Percentiles rank a stretch among this genome's conserved stretches.
Conservation (phyloP, 1,140 invertebrate genomes). For the Drosophila subobscura region DNA sequence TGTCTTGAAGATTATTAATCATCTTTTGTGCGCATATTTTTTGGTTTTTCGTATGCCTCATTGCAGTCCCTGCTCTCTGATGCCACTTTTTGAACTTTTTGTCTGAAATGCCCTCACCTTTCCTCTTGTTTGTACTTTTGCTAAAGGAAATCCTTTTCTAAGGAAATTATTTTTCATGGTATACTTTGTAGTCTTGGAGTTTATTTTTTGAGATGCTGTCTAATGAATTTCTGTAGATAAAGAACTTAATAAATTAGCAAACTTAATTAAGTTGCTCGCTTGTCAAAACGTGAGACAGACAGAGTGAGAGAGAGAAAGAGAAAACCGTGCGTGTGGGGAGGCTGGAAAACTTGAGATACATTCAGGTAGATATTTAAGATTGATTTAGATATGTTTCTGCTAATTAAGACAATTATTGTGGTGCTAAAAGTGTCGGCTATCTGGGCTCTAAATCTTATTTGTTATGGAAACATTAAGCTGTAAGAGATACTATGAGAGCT, state of each 20-base stretch:
- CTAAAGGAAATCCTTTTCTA: conserved; percentile 64
- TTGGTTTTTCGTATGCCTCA: conserved; percentile 66
- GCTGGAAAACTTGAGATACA: not conserved
- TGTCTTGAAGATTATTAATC: conserved; percentile 74
- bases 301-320: too few species aligned
- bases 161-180: conserved; percentile 47
- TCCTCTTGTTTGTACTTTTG: not conserved
- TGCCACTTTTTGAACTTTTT: conserved; percentile 57
- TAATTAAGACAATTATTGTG: conserved; percentile 34
- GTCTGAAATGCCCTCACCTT: not conserved
- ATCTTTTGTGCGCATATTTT: conserved; percentile 77
- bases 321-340: not conserved
- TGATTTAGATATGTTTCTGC: conserved; percentile 31
- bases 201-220: conserved; percentile 25
- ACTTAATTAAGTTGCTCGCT: conserved; percentile 76
- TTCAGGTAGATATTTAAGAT: conserved; percentile 19
- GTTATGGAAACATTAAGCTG: not conserved
- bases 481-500: not conserved
- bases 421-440: conserved; percentile 18
- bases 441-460: not conserved
- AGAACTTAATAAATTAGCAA: conserved; percentile 76
- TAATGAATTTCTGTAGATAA: conserved; percentile 77
- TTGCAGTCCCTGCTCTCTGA: conserved; percentile 39
- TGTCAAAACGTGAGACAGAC: conserved; percentile 31
- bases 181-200: conserved; percentile 21